Percentiles rank a stretch among this genome's conserved stretches.
Conservation (phyloP, 2,888 invertebrate species). For the Mongoloraphidia duomilia region DNA sequence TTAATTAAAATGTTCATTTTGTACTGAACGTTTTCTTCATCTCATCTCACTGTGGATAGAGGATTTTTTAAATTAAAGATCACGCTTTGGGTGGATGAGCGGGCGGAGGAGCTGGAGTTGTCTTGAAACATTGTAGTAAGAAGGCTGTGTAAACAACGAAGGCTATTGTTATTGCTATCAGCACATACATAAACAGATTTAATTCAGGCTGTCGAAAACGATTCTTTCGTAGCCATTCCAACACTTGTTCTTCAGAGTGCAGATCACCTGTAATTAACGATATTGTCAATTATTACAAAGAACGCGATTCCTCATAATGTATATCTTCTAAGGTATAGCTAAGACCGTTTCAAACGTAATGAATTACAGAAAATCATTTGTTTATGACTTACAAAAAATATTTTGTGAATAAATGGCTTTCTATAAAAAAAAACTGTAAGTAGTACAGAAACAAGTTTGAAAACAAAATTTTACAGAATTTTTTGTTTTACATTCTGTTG, state of each 20-base stretch:
- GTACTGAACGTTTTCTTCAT: neutral
- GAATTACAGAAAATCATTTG: too few relatives aligned
- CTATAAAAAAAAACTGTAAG: too few relatives aligned
- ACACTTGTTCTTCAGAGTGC: slow-evolving; percentile 68
- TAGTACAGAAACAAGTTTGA: too few relatives aligned
- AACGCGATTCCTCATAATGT: too few relatives aligned
- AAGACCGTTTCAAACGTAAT: too few relatives aligned
- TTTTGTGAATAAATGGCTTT: too few relatives aligned
- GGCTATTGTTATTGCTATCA: slow-evolving; percentile 70
- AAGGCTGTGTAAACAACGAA: slow-evolving; percentile 85
- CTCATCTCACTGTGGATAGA: neutral
- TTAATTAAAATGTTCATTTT: too few relatives aligned
- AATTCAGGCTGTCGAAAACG: slow-evolving; percentile 84
- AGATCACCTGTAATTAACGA: slow-evolving; percentile 49
- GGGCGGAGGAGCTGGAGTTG: slow-evolving; percentile 44
- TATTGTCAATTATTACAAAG: neutral
- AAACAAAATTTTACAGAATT: too few relatives aligned
- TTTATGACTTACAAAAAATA: too few relatives aligned
- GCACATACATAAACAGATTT: slow-evolving; percentile 87
- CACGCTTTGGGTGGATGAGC: slow-evolving; percentile 50
- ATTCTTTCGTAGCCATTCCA: slow-evolving; percentile 88
- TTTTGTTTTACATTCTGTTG: too few relatives aligned
- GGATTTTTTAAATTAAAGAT: slow-evolving; percentile 18
- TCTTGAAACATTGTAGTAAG: slow-evolving; percentile 77
- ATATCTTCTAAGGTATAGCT: too few relatives aligned